Base-by-base conservation (phyloP, 2,797 vertebrate species). In the Halcyon leucocephala region DNA sequence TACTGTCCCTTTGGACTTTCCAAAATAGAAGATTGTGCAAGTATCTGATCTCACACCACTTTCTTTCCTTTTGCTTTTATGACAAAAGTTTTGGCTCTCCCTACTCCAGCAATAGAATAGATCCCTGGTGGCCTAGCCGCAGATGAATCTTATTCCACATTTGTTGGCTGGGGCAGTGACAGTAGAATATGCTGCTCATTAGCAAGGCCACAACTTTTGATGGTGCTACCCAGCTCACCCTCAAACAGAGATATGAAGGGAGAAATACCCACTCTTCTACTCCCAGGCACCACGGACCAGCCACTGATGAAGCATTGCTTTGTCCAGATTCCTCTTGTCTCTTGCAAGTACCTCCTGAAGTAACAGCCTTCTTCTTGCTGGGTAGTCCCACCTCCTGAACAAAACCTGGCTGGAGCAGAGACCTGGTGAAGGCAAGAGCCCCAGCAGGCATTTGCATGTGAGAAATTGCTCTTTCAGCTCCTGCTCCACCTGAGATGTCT, bases 201-300 rank as follows among this genome's bases (percentile, higher is more conserved):
- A 15, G 35, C 0, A 3, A 67, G 28, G 20, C 74, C 25, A 18
- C 57, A 78, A 62, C 44, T 67, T 87, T 54, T 3, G 3, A 13
- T 14, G 44, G 61, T 44, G 37, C 20, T n/a, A 18, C 35, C 26
- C 77, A 49, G 31, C 76, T n/a, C 35, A 21, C 44, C 35, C 61
- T 35, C 14, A 18, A 33, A 21, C 21, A 52, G 62, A 17, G 25
- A 9, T 37, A 20, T 1, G 14, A 51, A 64, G 64, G 46, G 17
- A 92, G 77, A 64, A 86, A 76, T 2, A 7, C 14, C 35, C 72
- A 29, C 3, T 3, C 0, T 61, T 60, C 46, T 76, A 55, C 52
- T 77, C 33, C 46, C 39, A 33, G 22, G 5, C 14, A 9, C 64
- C 39, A 29, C 0, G 0, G 33, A 20, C 8, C 5, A 5, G 20